phyloP scores from a whole-genome alignment of 2,113 vertebrate genomes.

The Plotosus lineatus region DNA sequence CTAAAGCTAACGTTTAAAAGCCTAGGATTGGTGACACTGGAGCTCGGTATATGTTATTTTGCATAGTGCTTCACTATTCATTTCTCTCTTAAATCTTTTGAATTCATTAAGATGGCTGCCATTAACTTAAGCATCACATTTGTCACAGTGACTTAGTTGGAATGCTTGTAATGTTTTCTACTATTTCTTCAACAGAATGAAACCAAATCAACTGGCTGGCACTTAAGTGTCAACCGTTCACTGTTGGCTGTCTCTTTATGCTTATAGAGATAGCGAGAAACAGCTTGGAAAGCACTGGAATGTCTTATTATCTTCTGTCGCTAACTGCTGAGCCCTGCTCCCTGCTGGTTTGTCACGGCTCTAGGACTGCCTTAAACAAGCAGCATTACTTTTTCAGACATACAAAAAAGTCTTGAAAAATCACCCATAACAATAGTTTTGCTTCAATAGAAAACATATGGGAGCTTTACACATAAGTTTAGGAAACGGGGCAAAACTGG shows the following conservation, averaged over 20 bases:
- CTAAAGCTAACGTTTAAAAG: constrained; percentile 23
- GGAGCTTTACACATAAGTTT: constrained; percentile 10
- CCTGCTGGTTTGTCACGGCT: constrained; percentile 39
- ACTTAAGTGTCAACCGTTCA: constrained; percentile 28
- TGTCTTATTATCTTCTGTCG: constrained; percentile 44
- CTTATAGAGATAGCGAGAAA: constrained; percentile 34
- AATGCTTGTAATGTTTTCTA: constrained; percentile 31
- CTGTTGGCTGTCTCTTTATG: constrained; percentile 35
- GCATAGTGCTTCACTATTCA: constrained; percentile 49
- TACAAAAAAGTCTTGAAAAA: background rate
- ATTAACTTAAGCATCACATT: background rate
- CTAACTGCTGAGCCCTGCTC: constrained; percentile 41
- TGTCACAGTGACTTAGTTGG: background rate
- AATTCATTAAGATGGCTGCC: background rate
- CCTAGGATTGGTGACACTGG: background rate
- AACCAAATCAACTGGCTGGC: constrained; percentile 51
- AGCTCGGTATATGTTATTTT: constrained; percentile 13
- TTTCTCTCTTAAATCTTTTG: constrained; percentile 9
- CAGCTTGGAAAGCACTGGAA: constrained; percentile 37
- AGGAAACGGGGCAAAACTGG: background rate
- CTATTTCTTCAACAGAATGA: constrained; percentile 54
- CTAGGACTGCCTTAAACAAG: constrained; percentile 57
- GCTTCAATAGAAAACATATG: constrained; percentile 10
- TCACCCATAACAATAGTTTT: constrained; percentile 8
- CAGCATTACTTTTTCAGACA: constrained; percentile 11